A percentile compares a stretch with the other conserved stretches of the same genome.
These are phyloP conservation scores for Operophtera brumata DNA, from an alignment of 2,888 invertebrate genomes.

Conservation along the genomic window DNA sequence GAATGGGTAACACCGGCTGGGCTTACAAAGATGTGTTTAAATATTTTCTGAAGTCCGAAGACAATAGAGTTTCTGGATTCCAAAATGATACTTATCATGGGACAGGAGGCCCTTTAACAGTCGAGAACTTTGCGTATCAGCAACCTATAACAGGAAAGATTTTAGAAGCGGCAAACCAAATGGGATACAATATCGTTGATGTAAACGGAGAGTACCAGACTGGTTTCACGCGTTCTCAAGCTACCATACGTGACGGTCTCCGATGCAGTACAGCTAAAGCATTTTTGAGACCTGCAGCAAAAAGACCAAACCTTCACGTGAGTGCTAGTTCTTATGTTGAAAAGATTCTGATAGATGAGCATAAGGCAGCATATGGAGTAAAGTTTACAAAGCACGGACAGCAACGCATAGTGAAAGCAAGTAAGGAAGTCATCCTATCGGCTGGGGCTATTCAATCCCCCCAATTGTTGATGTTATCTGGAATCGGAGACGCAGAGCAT, in stretches of 20 bases:
- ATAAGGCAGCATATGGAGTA: constrained; percentile 84
- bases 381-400: constrained; percentile 81
- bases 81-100: constrained; percentile 83
- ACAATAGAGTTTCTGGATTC: constrained; percentile 84
- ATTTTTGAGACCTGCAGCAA: constrained; percentile 84
- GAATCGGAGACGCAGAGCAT: constrained; percentile 86
- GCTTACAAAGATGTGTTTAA: constrained; percentile 86
- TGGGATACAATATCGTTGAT: constrained; percentile 86
- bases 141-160: constrained; percentile 86
- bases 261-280: constrained; percentile 93
- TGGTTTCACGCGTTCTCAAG: constrained; percentile 89
- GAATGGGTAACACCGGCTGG: constrained; percentile 89
- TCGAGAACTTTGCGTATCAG: constrained; percentile 86
- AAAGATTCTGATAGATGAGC: constrained; percentile 83
- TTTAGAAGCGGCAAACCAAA: constrained; percentile 84
- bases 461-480: constrained; percentile 92
- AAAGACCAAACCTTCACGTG: constrained; percentile 87
- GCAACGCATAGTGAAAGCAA: constrained; percentile 80
- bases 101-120: constrained; percentile 85
- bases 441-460: constrained; percentile 93
- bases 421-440: constrained; percentile 90
- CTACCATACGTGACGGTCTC: constrained; percentile 87
- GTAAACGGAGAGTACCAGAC: constrained; percentile 89
- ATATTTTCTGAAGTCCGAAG: constrained; percentile 91
- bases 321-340: constrained; percentile 85